Conservation (phyloP, 2,113 vertebrate species). For the Upupa epops region DNA sequence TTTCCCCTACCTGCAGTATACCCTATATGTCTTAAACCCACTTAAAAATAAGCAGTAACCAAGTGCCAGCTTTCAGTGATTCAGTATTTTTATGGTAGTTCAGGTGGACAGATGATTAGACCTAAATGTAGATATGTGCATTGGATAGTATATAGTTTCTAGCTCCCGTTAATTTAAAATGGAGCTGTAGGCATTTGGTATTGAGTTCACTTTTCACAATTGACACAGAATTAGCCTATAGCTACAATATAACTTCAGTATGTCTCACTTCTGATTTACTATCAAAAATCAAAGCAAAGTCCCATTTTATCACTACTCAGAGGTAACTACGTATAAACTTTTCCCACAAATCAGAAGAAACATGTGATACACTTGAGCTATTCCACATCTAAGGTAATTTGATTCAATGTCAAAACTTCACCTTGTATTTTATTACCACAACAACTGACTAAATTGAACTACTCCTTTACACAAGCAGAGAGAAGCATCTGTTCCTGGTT, state of each 20-base stretch:
- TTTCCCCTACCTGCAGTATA: neutral
- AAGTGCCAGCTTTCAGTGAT: neutral
- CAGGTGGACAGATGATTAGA: neutral
- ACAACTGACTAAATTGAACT: neutral
- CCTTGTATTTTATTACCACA: neutral
- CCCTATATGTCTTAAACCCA: neutral
- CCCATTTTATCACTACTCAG: neutral
- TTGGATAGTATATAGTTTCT: neutral
- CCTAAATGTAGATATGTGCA: neutral
- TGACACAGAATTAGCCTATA: neutral
- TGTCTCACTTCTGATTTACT: neutral
- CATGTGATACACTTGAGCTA: neutral
- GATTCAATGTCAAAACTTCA: neutral
- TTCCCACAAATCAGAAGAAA: neutral
- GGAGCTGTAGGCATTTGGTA: neutral
- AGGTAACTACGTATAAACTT: neutral
- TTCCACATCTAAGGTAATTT: neutral
- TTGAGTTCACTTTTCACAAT: neutral
- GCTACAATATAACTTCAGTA: neutral
- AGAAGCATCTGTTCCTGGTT: neutral
- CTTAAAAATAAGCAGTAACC: neutral
- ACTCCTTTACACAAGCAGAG: neutral
- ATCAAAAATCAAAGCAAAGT: neutral
- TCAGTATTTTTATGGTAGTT: neutral
- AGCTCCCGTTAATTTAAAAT: neutral